Evolutionary conservation across 2,797 vertebrate genomes (phyloP), one percentile per base, ranked within the genome.

Genomic region (Eptatretus atami): DNA sequence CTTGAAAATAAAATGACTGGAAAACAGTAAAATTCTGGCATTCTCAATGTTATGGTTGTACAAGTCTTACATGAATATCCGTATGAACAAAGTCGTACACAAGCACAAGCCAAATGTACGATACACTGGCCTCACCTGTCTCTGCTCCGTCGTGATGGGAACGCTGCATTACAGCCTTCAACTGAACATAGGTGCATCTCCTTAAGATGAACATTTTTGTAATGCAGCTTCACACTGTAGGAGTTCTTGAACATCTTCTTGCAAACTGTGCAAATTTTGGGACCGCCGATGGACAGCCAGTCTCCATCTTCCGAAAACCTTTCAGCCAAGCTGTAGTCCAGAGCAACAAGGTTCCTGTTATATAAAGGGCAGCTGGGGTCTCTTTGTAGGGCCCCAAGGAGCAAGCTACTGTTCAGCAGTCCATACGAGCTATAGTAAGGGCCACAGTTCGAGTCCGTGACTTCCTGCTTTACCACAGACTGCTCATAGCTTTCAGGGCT

Each of bases 211-310:
- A 98, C 92, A 1, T 98, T 98, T 75, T 86, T 86, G 80, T 95
- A 95, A 78, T 98, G 92, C 70, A 98, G 86, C 76, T 98, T 98
- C 76, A 98, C 90, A 67, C 92, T 98, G 74, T 98, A 98, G 70
- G 92, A 98, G 73, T 90, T 98, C 79, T 95, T 98, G 79, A 98
- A 98, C 77, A 80, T 98, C 76, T 98, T 98, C 79, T 96, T 96
- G 78, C 92, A 98, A 69, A 95, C 90, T 6, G 94, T 95, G 78
- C 90, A 98, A 75, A 92, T 95, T 78, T 96, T 96, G 72, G 90
- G 92, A 69, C 95, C 88, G 65, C 85, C 83, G 69, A 86, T 92
- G 69, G 87, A 83, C 73, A 85, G 86, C 69, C 86, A 79, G 71
- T 98, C 87, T 52, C 81, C 80, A 67, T 94, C 88, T 63, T 86